Evolutionary conservation across 2,888 invertebrate genomes (phyloP).

Genomic region (Tetheella fluctuosa): DNA sequence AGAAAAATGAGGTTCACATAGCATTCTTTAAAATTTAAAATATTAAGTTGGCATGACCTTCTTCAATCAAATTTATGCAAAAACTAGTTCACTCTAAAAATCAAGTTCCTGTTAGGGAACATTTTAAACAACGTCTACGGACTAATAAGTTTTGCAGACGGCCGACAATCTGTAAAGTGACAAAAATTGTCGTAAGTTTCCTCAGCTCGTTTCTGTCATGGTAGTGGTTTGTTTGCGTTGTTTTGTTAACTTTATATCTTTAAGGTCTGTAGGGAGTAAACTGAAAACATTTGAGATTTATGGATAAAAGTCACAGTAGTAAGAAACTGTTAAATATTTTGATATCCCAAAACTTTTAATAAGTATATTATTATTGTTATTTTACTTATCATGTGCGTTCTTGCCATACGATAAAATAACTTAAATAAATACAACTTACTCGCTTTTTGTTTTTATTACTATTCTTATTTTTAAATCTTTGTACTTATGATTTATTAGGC

Average conservation of each 20-base stretch:
- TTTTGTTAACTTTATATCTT: background rate
- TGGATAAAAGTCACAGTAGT: background rate
- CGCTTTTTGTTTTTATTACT: too few relatives aligned
- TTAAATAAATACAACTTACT: too few relatives aligned
- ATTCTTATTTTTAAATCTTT: too few relatives aligned
- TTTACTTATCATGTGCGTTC: too few relatives aligned
- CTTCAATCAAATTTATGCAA: background rate
- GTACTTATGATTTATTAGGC: too few relatives aligned
- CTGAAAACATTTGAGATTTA: background rate
- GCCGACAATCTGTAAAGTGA: slow-evolving; percentile 13
- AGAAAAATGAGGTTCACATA: too few relatives aligned
- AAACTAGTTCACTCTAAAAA: background rate
- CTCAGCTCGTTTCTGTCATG: slow-evolving; percentile 7
- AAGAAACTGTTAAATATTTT: background rate
- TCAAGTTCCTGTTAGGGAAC: background rate
- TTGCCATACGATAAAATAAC: too few relatives aligned
- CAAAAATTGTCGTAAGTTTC: slow-evolving; percentile 10
- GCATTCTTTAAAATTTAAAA: too few relatives aligned
- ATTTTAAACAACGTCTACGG: slow-evolving; percentile 1
- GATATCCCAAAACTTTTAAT: background rate
- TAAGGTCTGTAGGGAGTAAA: slow-evolving; percentile 1
- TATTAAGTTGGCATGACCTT: too few relatives aligned
- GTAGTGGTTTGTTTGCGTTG: slow-evolving; percentile 3
- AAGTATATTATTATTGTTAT: background rate
- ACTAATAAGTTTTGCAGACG: slow-evolving; percentile 5